Evolutionary conservation across 1,140 invertebrate genomes (phyloP).

Genomic region (Aphidius ervi): DNA sequence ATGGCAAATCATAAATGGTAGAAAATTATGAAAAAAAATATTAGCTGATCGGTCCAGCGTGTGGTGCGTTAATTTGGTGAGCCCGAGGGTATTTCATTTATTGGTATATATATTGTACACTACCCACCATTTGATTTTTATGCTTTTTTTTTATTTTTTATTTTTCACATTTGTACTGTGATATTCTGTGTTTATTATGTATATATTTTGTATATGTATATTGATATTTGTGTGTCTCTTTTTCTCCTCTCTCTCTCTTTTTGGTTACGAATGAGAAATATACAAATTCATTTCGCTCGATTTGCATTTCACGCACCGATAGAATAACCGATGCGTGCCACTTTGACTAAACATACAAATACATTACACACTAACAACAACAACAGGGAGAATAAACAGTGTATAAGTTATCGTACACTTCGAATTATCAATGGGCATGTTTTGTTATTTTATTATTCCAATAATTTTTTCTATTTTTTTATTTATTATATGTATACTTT

Average conservation of each 20-base stretch:
- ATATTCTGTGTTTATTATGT: constrained; percentile 20
- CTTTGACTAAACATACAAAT: no score
- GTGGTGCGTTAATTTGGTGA: constrained; percentile 35
- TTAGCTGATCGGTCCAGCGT: constrained; percentile 27
- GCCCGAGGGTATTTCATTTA: constrained; percentile 23
- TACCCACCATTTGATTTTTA: constrained; percentile 10
- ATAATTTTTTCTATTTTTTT: constrained; percentile 8
- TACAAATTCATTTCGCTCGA: constrained; percentile 42
- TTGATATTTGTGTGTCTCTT: neutral
- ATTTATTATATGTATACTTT: constrained; percentile 17
- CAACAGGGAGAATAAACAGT: constrained; percentile 31
- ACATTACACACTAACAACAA: constrained; percentile 5
- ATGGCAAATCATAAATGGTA: constrained; percentile 16
- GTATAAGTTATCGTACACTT: constrained; percentile 42
- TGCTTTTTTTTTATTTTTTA: constrained; percentile 10
- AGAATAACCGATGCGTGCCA: constrained; percentile 14
- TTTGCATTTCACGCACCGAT: constrained; percentile 47
- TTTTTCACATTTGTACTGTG: constrained; percentile 10
- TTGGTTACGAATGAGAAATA: constrained; percentile 1
- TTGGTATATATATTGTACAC: neutral
- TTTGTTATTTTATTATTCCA: constrained; percentile 29
- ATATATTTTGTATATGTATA: constrained; percentile 5
- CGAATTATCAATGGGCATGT: constrained; percentile 40
- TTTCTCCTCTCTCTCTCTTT: neutral
- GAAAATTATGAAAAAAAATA: constrained; percentile 26